Conservation (phyloP, 2,888 invertebrate species). For the Griposia aprilina region DNA sequence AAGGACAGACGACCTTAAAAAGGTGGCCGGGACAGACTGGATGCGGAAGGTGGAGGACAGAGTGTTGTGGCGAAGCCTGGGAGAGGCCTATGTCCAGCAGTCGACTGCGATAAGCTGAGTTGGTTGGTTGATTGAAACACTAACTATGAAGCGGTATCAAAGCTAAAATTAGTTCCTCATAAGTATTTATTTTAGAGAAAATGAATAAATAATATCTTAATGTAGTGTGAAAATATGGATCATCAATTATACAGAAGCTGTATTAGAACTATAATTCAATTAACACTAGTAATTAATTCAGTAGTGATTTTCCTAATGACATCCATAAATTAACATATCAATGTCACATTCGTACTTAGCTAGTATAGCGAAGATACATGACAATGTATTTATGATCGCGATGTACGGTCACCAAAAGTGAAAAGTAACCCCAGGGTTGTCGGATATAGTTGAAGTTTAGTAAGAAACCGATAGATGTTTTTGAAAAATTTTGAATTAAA, state of each 20-base stretch:
- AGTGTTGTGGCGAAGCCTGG: background rate
- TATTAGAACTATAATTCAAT: background rate
- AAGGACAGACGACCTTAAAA: too few relatives aligned
- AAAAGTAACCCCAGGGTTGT: too few relatives aligned
- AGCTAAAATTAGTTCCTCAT: background rate
- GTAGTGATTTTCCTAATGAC: conserved; percentile 14
- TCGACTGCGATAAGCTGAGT: background rate
- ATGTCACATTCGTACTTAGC: background rate
- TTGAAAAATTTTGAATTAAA: too few relatives aligned
- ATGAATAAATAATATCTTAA: background rate
- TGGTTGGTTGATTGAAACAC: background rate
- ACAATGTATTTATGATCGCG: background rate
- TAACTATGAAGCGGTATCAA: background rate
- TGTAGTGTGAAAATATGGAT: background rate
- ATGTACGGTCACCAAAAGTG: too few relatives aligned
- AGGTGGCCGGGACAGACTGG: background rate
- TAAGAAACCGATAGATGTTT: too few relatives aligned
- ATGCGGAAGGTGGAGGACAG: background rate
- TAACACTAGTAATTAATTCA: conserved; percentile 6
- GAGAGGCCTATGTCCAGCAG: background rate
- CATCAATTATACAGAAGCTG: conserved; percentile 1
- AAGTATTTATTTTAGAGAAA: background rate
- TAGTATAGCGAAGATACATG: background rate
- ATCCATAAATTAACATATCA: conserved; percentile 3
- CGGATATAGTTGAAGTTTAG: too few relatives aligned